Percentiles rank a stretch among this genome's conserved stretches.
Conservation (phyloP, 2,888 invertebrate genomes). For the Drosophila villosipedis region DNA sequence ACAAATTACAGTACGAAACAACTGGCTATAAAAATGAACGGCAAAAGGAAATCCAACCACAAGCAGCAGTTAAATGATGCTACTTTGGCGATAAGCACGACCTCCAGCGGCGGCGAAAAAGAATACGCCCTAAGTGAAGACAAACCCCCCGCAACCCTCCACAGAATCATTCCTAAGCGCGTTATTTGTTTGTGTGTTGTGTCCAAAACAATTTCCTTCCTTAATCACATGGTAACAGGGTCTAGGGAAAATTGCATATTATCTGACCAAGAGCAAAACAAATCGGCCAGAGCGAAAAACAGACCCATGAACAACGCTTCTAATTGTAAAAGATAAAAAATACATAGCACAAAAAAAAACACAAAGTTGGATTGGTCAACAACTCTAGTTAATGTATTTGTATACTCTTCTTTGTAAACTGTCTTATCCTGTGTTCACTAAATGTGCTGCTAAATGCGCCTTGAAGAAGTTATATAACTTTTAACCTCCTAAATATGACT, state of each 20-base stretch:
- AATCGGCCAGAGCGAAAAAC: conserved; percentile 58
- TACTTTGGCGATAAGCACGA: conserved; percentile 73
- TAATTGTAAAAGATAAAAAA: conserved; percentile 77
- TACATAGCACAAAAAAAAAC: conserved; percentile 32
- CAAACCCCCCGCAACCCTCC: conserved; percentile 4
- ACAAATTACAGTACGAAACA: conserved; percentile 63
- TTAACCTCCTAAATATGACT: background rate
- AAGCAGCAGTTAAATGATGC: conserved; percentile 79
- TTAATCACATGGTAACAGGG: conserved; percentile 82
- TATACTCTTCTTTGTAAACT: conserved; percentile 3
- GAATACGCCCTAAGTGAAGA: conserved; percentile 27
- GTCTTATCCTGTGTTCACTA: background rate
- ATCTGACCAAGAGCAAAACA: conserved; percentile 68
- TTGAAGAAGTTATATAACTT: background rate
- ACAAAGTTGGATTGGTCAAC: conserved; percentile 55
- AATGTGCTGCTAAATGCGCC: background rate
- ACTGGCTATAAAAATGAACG: conserved; percentile 39
- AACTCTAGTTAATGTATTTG: conserved; percentile 65
- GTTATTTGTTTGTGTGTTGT: conserved; percentile 69
- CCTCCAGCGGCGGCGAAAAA: conserved; percentile 38
- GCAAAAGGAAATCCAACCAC: conserved; percentile 54
- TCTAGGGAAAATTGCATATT: conserved; percentile 71
- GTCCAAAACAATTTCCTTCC: conserved; percentile 85
- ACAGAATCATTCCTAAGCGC: conserved; percentile 30
- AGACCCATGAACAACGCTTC: conserved; percentile 64